Percentiles rank a stretch among this genome's conserved stretches.
These are phyloP conservation scores for Amblyopsis rosae DNA, from an alignment of 2,113 vertebrate genomes.

Conservation along the genomic window DNA sequence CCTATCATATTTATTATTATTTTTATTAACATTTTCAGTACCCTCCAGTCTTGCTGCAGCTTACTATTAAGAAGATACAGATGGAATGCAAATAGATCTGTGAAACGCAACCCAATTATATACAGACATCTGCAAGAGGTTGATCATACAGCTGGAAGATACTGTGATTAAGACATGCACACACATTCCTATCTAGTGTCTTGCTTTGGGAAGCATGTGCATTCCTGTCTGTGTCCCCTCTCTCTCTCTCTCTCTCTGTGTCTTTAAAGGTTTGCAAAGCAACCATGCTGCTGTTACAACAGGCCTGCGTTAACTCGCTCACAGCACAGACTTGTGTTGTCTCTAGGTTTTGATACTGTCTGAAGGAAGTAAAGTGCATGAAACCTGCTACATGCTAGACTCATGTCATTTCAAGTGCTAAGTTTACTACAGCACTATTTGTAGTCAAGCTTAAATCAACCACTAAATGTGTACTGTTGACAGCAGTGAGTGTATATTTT, in stretches of 20 bases:
- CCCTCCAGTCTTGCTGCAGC: too few species aligned
- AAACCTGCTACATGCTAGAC: slow-evolving; percentile 9
- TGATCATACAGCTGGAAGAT: slow-evolving; percentile 42
- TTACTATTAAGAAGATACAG: neutral
- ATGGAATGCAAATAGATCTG: neutral
- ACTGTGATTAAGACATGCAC: slow-evolving; percentile 25
- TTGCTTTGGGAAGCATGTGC: slow-evolving; percentile 33
- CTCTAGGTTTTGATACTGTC: slow-evolving; percentile 17
- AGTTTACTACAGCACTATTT: neutral
- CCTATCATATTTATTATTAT: too few species aligned
- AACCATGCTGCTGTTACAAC: slow-evolving; percentile 32
- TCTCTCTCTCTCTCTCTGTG: neutral
- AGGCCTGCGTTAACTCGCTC: slow-evolving; percentile 50
- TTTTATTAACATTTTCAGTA: too few species aligned
- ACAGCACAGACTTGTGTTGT: slow-evolving; percentile 22
- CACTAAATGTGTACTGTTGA: neutral
- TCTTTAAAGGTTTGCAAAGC: slow-evolving; percentile 44
- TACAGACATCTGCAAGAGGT: neutral
- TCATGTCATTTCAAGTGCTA: slow-evolving; percentile 1
- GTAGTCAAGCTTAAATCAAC: neutral
- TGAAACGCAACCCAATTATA: neutral
- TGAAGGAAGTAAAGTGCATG: slow-evolving; percentile 15
- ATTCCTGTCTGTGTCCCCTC: slow-evolving; percentile 8
- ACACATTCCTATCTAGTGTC: slow-evolving; percentile 35
- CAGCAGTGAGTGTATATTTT: too few species aligned